Evolutionary conservation across 2,888 invertebrate species (phyloP), one percentile per base, ranked within the genome.

Genomic region (Aricia artaxerxes): DNA sequence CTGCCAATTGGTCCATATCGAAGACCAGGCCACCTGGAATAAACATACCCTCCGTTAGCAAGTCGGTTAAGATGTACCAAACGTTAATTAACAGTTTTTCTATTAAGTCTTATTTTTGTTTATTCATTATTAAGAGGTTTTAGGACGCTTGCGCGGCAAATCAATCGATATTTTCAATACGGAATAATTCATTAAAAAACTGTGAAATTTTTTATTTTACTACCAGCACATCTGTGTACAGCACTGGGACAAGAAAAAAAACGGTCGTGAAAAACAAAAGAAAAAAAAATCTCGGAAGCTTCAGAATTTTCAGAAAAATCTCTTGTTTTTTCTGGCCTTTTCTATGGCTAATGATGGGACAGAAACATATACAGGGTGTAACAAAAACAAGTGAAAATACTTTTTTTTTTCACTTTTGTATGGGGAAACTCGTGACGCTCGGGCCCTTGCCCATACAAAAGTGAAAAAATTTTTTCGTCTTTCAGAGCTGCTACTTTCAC

Each of bases 81-180:
- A 35, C 69, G 35, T 31, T 1, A 31, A 35, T 35, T 69, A 35
- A 35, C 16, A 35, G 69, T 38, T 35, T 35, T 35, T 69, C 6
- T 69, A 13, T 69, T 35, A 9, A 6, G 35, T 69, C 13, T 35
- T 57, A 35, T 76, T 76, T 57, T 57, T 57, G 49, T 76, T 76
- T 57, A 69, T 31, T 64, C 31, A 75, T 57, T 76, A 57, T 57
- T 57, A 6, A 53, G 1, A 57, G 76, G 57, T 78, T 78, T 78
- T 79, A 86, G 84, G 86, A 92, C 93, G 93, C 93, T 89, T 93
- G 93, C 93, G 93, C 93, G 92, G 82, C 83, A 82, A 80, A 80
- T 81, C 86, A 90, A 92, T 93, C 93, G 88, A 93, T 93, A 91
- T 78, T 82, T 81, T 81, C 81, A 80, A 82, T 83, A 81, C 80